Evolutionary conservation across 2,888 invertebrate genomes (phyloP).

Genomic region (Zele albiditarsus): DNA sequence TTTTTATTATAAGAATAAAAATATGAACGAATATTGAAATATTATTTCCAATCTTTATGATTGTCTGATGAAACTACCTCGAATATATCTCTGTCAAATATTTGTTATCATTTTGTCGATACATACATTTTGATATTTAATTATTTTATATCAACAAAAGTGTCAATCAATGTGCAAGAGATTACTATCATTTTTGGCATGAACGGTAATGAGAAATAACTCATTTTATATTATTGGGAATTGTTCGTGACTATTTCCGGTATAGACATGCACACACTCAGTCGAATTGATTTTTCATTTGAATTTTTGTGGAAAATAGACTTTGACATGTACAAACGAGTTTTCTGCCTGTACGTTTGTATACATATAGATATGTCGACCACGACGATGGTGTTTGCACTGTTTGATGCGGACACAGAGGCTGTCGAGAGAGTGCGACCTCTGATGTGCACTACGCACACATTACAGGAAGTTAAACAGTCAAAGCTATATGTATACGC

Average conservation of each 20-base stretch:
- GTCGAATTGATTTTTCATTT: background rate
- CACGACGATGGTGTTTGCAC: background rate
- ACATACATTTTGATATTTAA: background rate
- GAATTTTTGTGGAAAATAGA: background rate
- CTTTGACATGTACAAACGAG: background rate
- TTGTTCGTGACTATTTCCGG: too few relatives aligned
- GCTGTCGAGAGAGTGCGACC: background rate
- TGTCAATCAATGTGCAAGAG: background rate
- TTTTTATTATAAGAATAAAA: too few relatives aligned
- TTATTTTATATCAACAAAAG: background rate
- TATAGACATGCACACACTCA: background rate
- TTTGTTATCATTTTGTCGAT: background rate
- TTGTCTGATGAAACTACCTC: too few relatives aligned
- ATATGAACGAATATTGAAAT: too few relatives aligned
- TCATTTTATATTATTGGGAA: background rate
- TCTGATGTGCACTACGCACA: background rate
- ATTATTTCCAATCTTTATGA: too few relatives aligned
- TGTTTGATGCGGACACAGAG: background rate
- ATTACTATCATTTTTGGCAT: background rate
- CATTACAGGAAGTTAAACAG: background rate
- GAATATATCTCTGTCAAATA: too few relatives aligned
- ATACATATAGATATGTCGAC: background rate
- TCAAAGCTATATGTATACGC: background rate
- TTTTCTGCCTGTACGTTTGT: background rate
- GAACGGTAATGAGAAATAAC: background rate